Percentiles rank a stretch among this genome's conserved stretches.
phyloP scores from a whole-genome alignment of 2,797 vertebrate species.

The Anas bernieri region DNA sequence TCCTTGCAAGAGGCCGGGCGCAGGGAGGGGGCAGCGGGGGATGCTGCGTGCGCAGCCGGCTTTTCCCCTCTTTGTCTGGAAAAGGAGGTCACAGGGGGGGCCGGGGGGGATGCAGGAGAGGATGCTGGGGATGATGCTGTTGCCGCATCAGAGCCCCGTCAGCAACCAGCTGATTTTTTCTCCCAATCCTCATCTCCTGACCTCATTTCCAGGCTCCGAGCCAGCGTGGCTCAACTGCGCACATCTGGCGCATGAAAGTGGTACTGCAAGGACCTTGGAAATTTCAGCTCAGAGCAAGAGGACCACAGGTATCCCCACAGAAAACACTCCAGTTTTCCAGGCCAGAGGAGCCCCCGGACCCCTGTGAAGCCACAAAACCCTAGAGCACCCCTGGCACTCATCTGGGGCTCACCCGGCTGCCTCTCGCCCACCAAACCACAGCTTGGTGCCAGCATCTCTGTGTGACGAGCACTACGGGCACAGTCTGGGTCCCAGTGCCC shows the following conservation, averaged over 20 bases:
- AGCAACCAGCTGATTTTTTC: constrained; percentile 73
- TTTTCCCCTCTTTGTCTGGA: constrained; percentile 77
- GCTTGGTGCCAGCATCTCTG: rapidly evolving
- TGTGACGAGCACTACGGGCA: rapidly evolving
- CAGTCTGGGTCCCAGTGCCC: not conserved
- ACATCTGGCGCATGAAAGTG: constrained; percentile 79
- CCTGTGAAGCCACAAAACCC: rapidly evolving
- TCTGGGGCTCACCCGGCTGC: rapidly evolving
- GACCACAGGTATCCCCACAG: not conserved
- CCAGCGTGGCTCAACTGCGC: constrained; percentile 91
- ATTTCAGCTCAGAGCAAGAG: rapidly evolving
- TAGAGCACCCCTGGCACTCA: not conserved
- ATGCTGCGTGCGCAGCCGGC: constrained; percentile 41
- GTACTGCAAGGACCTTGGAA: constrained; percentile 46
- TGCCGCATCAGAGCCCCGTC: constrained; percentile 22
- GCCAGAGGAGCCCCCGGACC: rapidly evolving
- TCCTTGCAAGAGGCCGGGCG: not conserved
- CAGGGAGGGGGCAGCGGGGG: not conserved
- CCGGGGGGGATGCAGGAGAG: not conserved
- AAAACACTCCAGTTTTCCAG: rapidly evolving
- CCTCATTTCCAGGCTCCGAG: constrained; percentile 71
- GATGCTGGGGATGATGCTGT: not conserved
- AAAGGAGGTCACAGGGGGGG: constrained; percentile 67
- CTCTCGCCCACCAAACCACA: not conserved
- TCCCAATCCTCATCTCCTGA: constrained; percentile 78